Evolutionary conservation across 2,888 invertebrate genomes (phyloP).

Genomic region (Polyommatus icarus): DNA sequence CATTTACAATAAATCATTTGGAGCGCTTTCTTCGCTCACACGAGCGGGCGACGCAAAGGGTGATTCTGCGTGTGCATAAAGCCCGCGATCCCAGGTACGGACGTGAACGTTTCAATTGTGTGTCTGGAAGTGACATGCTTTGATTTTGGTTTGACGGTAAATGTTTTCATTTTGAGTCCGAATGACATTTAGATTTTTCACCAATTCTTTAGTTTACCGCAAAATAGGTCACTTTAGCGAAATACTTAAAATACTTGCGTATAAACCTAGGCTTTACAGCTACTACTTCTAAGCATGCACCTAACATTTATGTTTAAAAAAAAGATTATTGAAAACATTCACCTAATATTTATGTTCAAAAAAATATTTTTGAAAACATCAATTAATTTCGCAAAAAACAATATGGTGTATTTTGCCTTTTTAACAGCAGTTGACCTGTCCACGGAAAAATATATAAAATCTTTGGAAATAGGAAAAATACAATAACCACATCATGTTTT

Average conservation of each 20-base stretch:
- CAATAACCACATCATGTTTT: background rate
- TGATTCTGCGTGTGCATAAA: constrained; percentile 79
- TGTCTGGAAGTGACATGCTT: constrained; percentile 34
- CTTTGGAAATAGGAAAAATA: background rate
- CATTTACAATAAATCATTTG: constrained; percentile 81
- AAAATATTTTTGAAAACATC: no score
- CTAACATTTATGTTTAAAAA: no score
- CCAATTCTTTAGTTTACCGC: no score
- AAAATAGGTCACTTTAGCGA: no score
- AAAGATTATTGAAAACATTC: no score
- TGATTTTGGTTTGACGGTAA: background rate
- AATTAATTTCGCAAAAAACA: no score
- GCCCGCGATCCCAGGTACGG: constrained; percentile 74
- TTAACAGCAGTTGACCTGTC: background rate
- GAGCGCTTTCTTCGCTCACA: constrained; percentile 79
- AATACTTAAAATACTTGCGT: no score
- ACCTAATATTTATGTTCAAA: no score
- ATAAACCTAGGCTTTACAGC: no score
- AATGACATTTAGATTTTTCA: background rate
- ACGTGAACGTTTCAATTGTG: constrained; percentile 38
- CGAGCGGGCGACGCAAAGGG: constrained; percentile 78
- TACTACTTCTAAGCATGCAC: no score
- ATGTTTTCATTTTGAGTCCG: background rate
- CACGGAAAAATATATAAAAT: background rate
- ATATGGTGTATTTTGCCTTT: background rate